phyloP scores from a whole-genome alignment of 2,797 vertebrate genomes.

The Melanotaenia pygmaea region DNA sequence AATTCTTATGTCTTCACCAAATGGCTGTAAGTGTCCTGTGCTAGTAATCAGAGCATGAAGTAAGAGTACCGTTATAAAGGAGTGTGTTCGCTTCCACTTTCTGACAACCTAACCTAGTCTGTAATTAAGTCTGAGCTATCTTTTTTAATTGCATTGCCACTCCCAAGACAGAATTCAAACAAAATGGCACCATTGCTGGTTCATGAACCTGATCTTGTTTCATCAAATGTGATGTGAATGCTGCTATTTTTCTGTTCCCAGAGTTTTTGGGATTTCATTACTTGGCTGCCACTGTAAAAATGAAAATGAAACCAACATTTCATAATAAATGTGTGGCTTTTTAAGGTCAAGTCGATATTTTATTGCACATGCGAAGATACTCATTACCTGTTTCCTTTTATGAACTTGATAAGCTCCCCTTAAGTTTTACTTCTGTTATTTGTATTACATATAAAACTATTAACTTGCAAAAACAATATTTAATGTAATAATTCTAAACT shows the following conservation, averaged over 20 bases:
- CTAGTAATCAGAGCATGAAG: slow-evolving; percentile 28
- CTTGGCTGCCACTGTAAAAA: slow-evolving; percentile 45
- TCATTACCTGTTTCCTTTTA: background rate
- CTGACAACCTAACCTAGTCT: slow-evolving; percentile 63
- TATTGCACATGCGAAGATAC: slow-evolving; percentile 36
- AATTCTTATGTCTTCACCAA: too few relatives aligned
- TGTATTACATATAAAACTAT: background rate
- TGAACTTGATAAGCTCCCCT: slow-evolving; percentile 16
- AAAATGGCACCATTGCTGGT: slow-evolving; percentile 68
- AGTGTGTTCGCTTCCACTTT: slow-evolving; percentile 53
- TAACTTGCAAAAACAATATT: too few relatives aligned
- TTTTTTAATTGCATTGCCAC: slow-evolving; percentile 72
- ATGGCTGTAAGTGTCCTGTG: slow-evolving; percentile 9
- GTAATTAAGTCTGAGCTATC: slow-evolving; percentile 77
- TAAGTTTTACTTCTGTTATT: slow-evolving; percentile 1
- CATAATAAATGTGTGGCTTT: slow-evolving; percentile 62
- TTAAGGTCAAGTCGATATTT: slow-evolving; percentile 49
- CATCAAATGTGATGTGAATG: slow-evolving; percentile 79
- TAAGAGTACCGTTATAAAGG: slow-evolving; percentile 20
- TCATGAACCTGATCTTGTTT: slow-evolving; percentile 77
- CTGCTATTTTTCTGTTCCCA: slow-evolving; percentile 76
- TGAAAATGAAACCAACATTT: slow-evolving; percentile 40
- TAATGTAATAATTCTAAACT: too few relatives aligned
- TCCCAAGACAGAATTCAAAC: slow-evolving; percentile 70
- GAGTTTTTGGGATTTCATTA: slow-evolving; percentile 72